A percentile compares a stretch with the other conserved stretches of the same genome.
Evolutionary conservation across 2,113 vertebrate genomes (phyloP).

Genomic region (Platysteira castanea): DNA sequence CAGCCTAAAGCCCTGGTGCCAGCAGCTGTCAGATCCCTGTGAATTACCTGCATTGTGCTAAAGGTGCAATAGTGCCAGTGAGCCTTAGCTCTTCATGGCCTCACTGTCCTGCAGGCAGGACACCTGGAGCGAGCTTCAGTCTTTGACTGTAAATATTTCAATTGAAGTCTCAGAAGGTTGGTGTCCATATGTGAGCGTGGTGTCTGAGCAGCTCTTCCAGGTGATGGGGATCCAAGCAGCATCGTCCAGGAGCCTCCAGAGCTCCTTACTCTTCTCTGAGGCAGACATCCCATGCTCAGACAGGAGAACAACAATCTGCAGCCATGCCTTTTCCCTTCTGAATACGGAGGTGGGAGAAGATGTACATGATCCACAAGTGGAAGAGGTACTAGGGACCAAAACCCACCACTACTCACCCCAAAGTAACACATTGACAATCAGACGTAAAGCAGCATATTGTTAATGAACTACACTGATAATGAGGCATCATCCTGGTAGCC

Average conservation of each 20-base stretch:
- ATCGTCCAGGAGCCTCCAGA: rapidly evolving
- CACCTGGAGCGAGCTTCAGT: not conserved
- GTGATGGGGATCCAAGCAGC: not conserved
- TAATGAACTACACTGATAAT: not conserved
- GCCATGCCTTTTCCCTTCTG: not conserved
- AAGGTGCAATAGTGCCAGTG: not conserved
- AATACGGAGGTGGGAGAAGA: not conserved
- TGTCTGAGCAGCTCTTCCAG: not conserved
- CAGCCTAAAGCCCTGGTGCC: not conserved
- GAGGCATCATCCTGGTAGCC: not conserved
- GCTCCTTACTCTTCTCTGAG: not conserved
- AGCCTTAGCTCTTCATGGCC: not conserved
- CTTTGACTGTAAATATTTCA: not conserved
- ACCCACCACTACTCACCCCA: not conserved
- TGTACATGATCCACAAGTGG: not conserved
- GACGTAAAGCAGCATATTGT: not conserved
- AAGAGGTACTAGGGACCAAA: not conserved
- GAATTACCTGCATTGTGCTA: not conserved
- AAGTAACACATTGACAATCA: not conserved
- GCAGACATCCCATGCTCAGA: not conserved
- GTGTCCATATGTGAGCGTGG: rapidly evolving
- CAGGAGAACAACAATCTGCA: not conserved
- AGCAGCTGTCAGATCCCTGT: not conserved
- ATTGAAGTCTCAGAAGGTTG: not conserved
- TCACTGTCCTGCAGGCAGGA: not conserved